Conservation (phyloP, 2,113 vertebrate species). For the Misgurnus mizolepis region DNA sequence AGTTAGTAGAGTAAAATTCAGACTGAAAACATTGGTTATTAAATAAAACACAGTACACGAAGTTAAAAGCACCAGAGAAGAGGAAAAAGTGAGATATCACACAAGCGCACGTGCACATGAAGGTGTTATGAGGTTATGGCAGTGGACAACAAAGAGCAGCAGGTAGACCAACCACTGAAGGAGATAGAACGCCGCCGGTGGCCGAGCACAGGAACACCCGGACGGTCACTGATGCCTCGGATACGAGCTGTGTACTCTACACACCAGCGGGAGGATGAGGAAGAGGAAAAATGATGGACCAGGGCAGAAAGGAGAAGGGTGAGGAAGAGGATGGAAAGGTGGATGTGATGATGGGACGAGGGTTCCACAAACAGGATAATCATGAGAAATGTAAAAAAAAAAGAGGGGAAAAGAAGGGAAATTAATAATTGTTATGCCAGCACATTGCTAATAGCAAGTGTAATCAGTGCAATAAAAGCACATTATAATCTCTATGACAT, state of each 20-base stretch:
- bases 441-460: too few species aligned
- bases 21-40: too few species aligned
- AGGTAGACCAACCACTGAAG: conserved; percentile 84
- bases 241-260: conserved; percentile 92
- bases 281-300: conserved; percentile 56
- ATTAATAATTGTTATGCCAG: not conserved
- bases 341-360: conserved; percentile 26
- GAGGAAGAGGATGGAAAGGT: conserved; percentile 57
- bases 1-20: not conserved
- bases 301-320: conserved; percentile 64
- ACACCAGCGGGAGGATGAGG: conserved; percentile 62
- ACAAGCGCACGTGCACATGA: not conserved
- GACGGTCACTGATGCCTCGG: conserved; percentile 77
- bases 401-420: not conserved
- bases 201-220: conserved; percentile 75
- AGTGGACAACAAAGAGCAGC: not conserved
- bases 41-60: not conserved
- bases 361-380: conserved; percentile 38
- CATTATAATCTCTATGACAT: not conserved
- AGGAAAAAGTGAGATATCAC: not conserved
- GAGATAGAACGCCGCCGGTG: conserved; percentile 83
- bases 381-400: not conserved
- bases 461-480: too few species aligned
- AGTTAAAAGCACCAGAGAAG: not conserved
- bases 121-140: not conserved